These are phyloP conservation scores for Oncopodura yosiiana DNA, from an alignment of 1,140 invertebrate species.

Conservation along the genomic window DNA sequence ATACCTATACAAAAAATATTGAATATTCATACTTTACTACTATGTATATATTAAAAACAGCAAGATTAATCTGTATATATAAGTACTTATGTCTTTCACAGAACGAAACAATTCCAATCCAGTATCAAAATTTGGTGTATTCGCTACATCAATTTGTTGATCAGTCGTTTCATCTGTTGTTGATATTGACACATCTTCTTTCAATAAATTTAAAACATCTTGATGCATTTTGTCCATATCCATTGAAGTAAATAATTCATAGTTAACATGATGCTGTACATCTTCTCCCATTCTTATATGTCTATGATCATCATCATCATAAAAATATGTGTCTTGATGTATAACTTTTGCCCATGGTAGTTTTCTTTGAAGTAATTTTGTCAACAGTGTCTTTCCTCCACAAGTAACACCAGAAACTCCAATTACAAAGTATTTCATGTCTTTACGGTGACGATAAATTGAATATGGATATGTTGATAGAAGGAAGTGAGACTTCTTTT, in stretches of 20 bases:
- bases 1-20: slow-evolving; percentile 18
- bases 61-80: not conserved
- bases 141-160: not conserved
- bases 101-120: slow-evolving; percentile 14
- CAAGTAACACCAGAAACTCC: slow-evolving; percentile 27
- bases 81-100: slow-evolving; percentile 16
- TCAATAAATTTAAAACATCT: slow-evolving; percentile 20
- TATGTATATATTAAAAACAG: not conserved
- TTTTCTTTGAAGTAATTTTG: slow-evolving; percentile 26
- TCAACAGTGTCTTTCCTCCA: slow-evolving; percentile 26
- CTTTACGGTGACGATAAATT: too few relatives aligned
- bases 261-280: slow-evolving; percentile 28
- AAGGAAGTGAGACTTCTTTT: too few relatives aligned
- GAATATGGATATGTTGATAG: too few relatives aligned
- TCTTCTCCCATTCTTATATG: slow-evolving; percentile 24
- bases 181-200: not conserved
- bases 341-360: slow-evolving; percentile 29
- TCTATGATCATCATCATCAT: slow-evolving; percentile 12
- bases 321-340: slow-evolving; percentile 29
- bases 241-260: slow-evolving; percentile 11
- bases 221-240: slow-evolving; percentile 29
- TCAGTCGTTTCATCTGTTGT: not conserved
- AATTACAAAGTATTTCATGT: slow-evolving; percentile 30
- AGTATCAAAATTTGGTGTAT: slow-evolving; percentile 22
- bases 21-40: too few relatives aligned